Evolutionary conservation across 2,888 invertebrate genomes (phyloP), one percentile per base, ranked within the genome.

Genomic region (Eumacrocentrus americanus): DNA sequence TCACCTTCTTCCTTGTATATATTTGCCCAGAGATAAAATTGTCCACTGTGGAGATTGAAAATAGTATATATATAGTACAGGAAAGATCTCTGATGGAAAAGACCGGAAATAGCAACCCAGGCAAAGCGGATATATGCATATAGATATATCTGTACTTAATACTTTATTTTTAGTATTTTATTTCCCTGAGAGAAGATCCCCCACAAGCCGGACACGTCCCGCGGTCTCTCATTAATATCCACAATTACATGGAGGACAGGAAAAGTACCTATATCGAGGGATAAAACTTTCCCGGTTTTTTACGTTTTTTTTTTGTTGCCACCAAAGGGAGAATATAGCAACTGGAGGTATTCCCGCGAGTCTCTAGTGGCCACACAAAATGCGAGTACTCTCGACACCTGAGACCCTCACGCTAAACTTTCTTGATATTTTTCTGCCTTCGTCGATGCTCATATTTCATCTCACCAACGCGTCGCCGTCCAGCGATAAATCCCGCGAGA

Each of bases 401-500:
- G 35, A 37, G 35, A 44, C 44, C 9, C 22, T 20, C 37, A 22
- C 14, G 34, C 37, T n/a, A 37, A 51, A 51, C 35, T 51, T 51
- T 51, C 51, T 35, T 35, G 51, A 51, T 51, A 51, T 51, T 51
- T 51, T 20, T 51, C 35, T 9, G 20, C 34, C 20, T 9, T 20
- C 16, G 18, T 51, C 22, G n/a, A 22, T 51, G 51, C 37, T 22
- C 51, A 51, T 51, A 51, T 51, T 51, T 37, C 51, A 51, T 37
- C 11, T 20, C 11, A 11, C 20, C 6, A 18, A 14, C 34, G 16
- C n/a, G 46, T n/a, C n/a, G n/a, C n/a, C n/a, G n/a, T n/a, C n/a
- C 20, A 22, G 22, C 22, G 9, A 37, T 51, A 22, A 51, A 51
- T 37, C 12, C 37, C 37, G n/a, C 9, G n/a, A 7, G 51, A 37